A percentile compares a stretch with the other conserved stretches of the same genome.
phyloP scores from a whole-genome alignment of 1,140 invertebrate species.

The Elysia chlorotica region DNA sequence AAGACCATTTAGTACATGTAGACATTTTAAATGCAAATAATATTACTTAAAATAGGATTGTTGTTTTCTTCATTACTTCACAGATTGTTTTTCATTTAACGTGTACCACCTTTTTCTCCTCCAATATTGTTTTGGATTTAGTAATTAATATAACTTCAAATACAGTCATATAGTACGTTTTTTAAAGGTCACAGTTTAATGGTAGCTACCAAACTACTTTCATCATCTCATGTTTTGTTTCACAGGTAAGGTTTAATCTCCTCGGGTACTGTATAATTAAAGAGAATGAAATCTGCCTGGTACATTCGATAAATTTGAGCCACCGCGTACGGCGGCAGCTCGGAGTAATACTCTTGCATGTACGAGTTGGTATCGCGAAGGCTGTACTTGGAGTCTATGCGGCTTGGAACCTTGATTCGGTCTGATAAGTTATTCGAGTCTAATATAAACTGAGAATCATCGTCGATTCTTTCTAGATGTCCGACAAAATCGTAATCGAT shows the following conservation, averaged over 20 bases:
- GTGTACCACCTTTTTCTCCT: too few species aligned
- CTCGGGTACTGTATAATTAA: constrained; percentile 7
- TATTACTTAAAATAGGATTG: too few species aligned
- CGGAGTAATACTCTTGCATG: constrained; percentile 3
- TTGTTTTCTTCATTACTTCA: too few species aligned
- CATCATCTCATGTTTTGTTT: neutral
- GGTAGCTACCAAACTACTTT: too few species aligned
- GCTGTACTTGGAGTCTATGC: neutral
- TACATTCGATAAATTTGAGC: constrained; percentile 2
- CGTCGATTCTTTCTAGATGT: constrained; percentile 8
- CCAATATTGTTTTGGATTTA: too few species aligned
- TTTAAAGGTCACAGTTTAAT: too few species aligned
- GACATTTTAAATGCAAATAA: too few species aligned
- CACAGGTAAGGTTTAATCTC: neutral
- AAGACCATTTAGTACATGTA: too few species aligned
- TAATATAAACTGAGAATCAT: neutral
- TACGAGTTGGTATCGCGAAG: neutral
- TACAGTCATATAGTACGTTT: too few species aligned
- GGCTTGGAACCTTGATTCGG: neutral
- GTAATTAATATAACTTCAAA: too few species aligned
- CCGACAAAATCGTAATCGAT: constrained; percentile 25
- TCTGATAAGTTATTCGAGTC: neutral
- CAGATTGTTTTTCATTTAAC: too few species aligned
- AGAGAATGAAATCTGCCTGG: constrained; percentile 6
- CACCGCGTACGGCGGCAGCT: neutral